These are phyloP conservation scores for Alces alces DNA, from an alignment of 2,113 vertebrate species.

Conservation along the genomic window DNA sequence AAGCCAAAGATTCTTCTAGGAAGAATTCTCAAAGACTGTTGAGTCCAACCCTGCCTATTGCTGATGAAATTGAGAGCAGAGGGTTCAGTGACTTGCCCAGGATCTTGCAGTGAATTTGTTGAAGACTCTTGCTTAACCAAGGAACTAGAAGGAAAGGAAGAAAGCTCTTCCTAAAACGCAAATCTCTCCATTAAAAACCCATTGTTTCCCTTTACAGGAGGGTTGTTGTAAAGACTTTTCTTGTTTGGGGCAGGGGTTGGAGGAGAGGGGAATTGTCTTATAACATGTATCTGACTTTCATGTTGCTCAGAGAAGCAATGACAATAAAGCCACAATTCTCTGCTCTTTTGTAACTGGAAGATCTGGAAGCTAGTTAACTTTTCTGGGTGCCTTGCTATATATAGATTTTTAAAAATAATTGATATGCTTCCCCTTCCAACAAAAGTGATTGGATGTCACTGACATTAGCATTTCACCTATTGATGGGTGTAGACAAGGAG, in stretches of 20 bases:
- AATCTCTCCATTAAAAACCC: background rate
- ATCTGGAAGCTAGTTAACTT: background rate
- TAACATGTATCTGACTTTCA: background rate
- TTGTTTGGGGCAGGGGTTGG: background rate
- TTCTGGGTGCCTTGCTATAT: background rate
- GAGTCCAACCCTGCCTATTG: background rate
- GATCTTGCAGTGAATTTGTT: background rate
- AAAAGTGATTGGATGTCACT: background rate
- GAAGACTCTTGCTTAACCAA: background rate
- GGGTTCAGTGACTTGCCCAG: background rate
- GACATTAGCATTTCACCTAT: background rate
- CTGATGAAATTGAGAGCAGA: background rate
- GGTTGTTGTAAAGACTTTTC: background rate
- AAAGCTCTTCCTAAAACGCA: background rate
- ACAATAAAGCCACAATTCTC: background rate
- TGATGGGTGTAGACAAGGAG: background rate
- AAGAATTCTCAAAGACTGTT: background rate
- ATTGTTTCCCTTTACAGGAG: background rate
- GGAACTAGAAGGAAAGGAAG: background rate
- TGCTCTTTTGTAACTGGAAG: background rate
- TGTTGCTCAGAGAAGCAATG: background rate
- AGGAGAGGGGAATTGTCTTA: background rate
- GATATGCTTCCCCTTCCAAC: background rate
- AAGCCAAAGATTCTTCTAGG: background rate
- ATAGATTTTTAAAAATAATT: background rate